phyloP scores from a whole-genome alignment of 2,797 vertebrate genomes.

The Catharus ustulatus region DNA sequence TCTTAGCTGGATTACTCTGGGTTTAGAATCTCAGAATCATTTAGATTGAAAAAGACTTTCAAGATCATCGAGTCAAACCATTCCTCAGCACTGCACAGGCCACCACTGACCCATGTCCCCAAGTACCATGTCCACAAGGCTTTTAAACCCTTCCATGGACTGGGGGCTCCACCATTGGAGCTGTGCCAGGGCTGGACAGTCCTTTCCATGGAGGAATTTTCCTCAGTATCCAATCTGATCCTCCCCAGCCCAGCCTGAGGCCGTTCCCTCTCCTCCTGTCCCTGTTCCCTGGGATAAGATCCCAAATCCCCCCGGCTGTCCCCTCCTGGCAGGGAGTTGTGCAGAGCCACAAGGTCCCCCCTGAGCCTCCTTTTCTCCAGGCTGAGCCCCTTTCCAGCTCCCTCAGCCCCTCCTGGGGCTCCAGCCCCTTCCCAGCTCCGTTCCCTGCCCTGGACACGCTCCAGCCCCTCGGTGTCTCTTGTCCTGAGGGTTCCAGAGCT shows the following conservation, averaged over 20 bases:
- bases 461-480: no score
- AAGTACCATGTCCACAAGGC: fast-evolving
- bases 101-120: background rate
- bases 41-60: background rate
- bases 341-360: background rate
- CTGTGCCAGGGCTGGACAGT: fast-evolving
- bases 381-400: no score
- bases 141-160: background rate
- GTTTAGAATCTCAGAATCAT: background rate
- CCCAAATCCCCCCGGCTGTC: background rate
- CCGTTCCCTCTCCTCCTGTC: background rate
- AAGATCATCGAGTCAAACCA: background rate
- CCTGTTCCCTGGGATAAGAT: background rate
- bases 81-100: background rate
- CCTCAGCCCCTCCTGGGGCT: no score
- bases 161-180: background rate
- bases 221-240: fast-evolving
- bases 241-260: background rate
- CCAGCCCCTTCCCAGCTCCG: no score
- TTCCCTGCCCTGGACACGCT: no score
- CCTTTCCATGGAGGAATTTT: background rate
- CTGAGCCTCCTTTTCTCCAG: no score
- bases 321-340: background rate
- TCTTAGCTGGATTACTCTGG: background rate
- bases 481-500: no score